Conservation (phyloP, 2,113 vertebrate genomes). For the Chaetorhynchus papuensis region DNA sequence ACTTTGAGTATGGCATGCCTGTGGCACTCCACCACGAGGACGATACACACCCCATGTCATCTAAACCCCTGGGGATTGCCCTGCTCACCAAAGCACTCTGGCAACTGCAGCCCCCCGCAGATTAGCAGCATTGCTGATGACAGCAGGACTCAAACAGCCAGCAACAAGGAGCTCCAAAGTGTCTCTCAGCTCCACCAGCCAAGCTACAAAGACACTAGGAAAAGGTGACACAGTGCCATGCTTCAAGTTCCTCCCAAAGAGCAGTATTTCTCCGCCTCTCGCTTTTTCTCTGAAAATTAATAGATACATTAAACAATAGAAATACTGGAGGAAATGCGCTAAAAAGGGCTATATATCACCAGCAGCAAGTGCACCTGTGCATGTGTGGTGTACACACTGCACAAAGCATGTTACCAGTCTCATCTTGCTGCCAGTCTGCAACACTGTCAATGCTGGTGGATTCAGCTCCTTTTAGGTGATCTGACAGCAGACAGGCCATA, state of each 20-base stretch:
- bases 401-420: not conserved
- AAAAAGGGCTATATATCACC: not conserved
- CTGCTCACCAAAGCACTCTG: not conserved
- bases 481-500: not conserved
- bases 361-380: not conserved
- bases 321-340: not conserved
- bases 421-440: not conserved
- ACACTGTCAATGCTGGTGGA: not conserved
- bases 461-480: not conserved
- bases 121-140: not conserved
- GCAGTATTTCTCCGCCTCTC: not conserved
- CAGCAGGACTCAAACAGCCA: not conserved
- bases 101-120: not conserved
- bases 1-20: fast-evolving
- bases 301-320: not conserved
- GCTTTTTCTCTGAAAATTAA: not conserved
- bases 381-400: not conserved
- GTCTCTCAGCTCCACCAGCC: not conserved
- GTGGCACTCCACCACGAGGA: not conserved
- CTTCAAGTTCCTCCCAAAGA: not conserved
- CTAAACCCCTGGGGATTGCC: not conserved
- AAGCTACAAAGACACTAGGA: not conserved
- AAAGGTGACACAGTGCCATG: not conserved
- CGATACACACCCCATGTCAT: fast-evolving
- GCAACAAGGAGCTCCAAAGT: not conserved